phyloP scores from a whole-genome alignment of 2,113 vertebrate genomes.

The Thunnus maccoyii region DNA sequence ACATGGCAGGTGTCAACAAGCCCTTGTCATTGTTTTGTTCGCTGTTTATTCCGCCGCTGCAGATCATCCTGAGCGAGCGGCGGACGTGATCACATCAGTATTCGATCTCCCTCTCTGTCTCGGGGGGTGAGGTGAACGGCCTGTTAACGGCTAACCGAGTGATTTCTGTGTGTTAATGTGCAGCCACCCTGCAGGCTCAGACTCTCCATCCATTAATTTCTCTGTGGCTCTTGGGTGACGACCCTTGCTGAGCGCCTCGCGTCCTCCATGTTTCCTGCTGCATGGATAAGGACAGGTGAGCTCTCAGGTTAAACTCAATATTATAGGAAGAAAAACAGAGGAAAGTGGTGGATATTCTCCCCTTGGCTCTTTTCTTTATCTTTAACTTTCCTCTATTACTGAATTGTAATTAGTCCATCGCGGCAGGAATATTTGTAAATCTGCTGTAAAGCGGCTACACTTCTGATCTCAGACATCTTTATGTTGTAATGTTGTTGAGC shows the following conservation, averaged over 20 bases:
- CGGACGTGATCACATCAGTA: conserved; percentile 41
- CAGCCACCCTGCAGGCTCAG: not conserved
- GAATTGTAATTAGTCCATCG: no score
- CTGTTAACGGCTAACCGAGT: conserved; percentile 16
- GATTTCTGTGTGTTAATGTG: conserved; percentile 7
- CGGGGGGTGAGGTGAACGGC: conserved; percentile 29
- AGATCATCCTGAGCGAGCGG: not conserved
- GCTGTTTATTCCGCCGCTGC: conserved; percentile 1
- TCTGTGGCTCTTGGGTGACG: not conserved
- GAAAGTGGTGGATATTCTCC: no score
- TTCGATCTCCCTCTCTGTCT: conserved; percentile 32
- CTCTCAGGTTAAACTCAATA: conserved; percentile 3
- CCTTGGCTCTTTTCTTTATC: no score
- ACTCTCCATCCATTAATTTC: not conserved
- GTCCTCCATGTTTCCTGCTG: conserved; percentile 7
- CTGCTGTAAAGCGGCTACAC: no score
- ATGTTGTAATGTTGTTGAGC: no score
- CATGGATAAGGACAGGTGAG: not conserved
- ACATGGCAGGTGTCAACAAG: conserved; percentile 9
- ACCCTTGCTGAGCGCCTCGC: not conserved
- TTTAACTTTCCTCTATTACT: no score
- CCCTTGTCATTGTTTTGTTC: not conserved
- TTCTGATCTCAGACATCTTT: no score
- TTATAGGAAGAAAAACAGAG: not conserved
- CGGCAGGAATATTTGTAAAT: no score